These are phyloP conservation scores for Gymnosoma rotundatum DNA, from an alignment of 2,888 invertebrate species.

Conservation along the genomic window DNA sequence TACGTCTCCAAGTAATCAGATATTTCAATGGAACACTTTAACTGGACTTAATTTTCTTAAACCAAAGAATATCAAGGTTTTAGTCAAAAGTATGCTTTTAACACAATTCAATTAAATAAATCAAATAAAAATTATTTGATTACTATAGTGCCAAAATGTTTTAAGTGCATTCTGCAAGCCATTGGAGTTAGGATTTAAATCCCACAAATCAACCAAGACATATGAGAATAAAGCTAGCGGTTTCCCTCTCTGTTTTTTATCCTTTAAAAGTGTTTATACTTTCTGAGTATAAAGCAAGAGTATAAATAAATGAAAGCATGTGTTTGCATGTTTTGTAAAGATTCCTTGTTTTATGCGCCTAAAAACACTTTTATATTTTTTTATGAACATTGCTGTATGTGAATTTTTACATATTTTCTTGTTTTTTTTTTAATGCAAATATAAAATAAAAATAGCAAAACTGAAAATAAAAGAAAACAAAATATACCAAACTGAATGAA, in stretches of 20 bases:
- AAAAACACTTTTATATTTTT: constrained; percentile 28
- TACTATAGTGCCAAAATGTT: no score
- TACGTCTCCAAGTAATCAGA: no score
- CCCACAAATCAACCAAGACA: no score
- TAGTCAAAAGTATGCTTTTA: no score
- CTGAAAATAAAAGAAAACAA: constrained; percentile 19
- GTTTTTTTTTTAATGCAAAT: constrained; percentile 23
- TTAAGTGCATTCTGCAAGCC: no score
- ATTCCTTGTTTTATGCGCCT: constrained; percentile 47
- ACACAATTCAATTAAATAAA: no score
- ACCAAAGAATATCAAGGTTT: no score
- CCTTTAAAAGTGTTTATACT: background rate
- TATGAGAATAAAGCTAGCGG: no score
- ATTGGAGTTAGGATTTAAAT: no score
- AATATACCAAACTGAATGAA: constrained; percentile 20
- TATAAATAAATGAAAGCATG: background rate
- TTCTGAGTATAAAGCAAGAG: background rate
- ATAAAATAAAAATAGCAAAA: constrained; percentile 45
- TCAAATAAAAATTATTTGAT: no score
- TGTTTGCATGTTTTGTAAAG: constrained; percentile 26
- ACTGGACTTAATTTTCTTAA: no score
- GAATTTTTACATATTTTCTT: constrained; percentile 22
- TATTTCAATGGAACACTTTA: no score
- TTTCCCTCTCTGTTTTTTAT: background rate
- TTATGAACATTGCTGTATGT: constrained; percentile 1